phyloP scores from a whole-genome alignment of 1,140 invertebrate species.

The Bathynomus jamesi region DNA sequence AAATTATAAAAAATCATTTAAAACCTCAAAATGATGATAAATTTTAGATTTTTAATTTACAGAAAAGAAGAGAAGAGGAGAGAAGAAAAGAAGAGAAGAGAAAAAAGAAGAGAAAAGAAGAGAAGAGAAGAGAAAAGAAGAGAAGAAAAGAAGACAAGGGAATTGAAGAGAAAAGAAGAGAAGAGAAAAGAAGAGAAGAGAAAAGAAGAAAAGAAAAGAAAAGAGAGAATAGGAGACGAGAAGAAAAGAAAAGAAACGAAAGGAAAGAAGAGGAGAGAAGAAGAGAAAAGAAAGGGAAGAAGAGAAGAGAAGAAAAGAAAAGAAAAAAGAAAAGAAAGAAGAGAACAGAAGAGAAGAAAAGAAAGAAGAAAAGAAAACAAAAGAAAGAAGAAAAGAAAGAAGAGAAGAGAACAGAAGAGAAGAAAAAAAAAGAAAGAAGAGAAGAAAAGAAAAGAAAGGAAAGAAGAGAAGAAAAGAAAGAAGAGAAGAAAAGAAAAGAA shows the following conservation, averaged over 20 bases:
- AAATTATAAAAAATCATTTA: too few species aligned
- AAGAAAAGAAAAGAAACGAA: neutral
- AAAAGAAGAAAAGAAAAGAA: neutral
- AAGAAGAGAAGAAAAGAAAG: neutral
- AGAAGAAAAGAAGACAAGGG: neutral
- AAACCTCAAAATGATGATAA: too few species aligned
- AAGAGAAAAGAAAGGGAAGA: neutral
- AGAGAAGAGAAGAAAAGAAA: neutral
- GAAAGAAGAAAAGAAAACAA: neutral
- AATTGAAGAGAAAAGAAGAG: neutral
- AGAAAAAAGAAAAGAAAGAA: neutral
- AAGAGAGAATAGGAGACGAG: too few species aligned
- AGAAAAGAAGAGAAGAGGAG: neutral
- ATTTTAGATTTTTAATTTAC: too few species aligned
- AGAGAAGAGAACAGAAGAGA: neutral
- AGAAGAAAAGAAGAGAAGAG: neutral
- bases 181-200: neutral
- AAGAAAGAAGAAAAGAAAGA: neutral
- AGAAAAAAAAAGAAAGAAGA: neutral
- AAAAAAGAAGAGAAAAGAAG: neutral
- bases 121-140: neutral
- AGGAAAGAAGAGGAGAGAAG: neutral
- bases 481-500: neutral
- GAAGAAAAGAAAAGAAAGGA: neutral
- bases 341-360: neutral